Base-by-base conservation (phyloP, 2,797 vertebrate species). In the Pelodytes ibericus region DNA sequence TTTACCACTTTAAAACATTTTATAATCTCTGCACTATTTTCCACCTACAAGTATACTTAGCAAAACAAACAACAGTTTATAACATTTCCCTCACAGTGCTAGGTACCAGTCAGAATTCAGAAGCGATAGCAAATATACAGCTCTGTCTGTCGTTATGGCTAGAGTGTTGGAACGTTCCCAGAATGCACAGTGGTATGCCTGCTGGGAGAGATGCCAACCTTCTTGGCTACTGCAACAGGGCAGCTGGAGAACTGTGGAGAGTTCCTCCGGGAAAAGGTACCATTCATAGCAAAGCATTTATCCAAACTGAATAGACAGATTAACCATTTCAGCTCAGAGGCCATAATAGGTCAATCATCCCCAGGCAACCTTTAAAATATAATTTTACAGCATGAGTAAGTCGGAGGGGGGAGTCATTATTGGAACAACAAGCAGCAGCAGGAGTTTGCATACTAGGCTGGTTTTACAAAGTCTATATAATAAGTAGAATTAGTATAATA, bases 191-290 rank as follows among this genome's bases (percentile, higher is more conserved):
- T 67, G n/a, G 20, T 30, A 53, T 49, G 25, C 49, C 47, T 56
- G 49, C 66, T 36, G 49, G 66, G 66, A 57, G 29, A 53, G 8
- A 15, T 56, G 66, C 66, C 66, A 68, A 29, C 22, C 29, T 22
- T 56, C 49, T 68, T 68, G 49, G 66, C 66, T 49, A 53, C 51
- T n/a, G n/a, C 15, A 9, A 36, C 7, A 56, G 20, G 20, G 29
- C 66, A 68, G 66, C 49, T 68, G 66, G n/a, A 3, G 11, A 57
- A 36, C 49, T 68, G 66, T 51, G 8, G 3, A 53, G 18, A 18
- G 29, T 68, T 56, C 29, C 30, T 53, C 47, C 33, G 49, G 51
- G 49, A 33, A 36, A 22, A 68, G 20, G 30, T 8, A 22, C 49
- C 29, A 56, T 68, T 56, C 29, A 31, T n/a, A 56, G 20, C 30